Evolutionary conservation across 2,113 vertebrate genomes (phyloP).

Genomic region (Ploceus nigricollis): DNA sequence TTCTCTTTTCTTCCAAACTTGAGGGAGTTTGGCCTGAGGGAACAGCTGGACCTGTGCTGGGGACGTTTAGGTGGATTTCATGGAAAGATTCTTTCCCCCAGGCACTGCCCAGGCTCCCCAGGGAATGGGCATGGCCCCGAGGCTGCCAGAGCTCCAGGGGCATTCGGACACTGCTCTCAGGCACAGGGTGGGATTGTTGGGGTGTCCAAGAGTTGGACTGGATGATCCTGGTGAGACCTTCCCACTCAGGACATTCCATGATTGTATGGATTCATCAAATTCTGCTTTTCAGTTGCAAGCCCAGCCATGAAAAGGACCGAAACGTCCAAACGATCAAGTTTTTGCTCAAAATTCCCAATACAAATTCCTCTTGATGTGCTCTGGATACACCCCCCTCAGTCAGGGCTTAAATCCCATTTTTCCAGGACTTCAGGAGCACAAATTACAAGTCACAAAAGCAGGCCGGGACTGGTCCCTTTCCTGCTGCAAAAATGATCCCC

Average conservation of each 20-base stretch:
- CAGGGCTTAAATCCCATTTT: background rate
- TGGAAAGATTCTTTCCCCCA: background rate
- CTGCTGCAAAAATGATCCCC: background rate
- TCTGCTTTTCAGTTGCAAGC: background rate
- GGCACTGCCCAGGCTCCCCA: background rate
- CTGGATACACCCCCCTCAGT: background rate
- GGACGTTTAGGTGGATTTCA: fast-evolving
- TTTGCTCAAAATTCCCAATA: background rate
- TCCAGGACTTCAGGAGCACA: background rate
- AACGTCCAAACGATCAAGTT: background rate
- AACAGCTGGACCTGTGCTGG: fast-evolving
- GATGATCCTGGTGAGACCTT: background rate
- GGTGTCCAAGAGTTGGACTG: background rate
- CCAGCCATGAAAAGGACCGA: fast-evolving
- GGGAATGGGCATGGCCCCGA: background rate
- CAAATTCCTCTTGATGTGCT: fast-evolving
- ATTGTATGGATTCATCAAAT: background rate
- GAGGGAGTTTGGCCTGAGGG: background rate
- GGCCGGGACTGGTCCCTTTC: background rate
- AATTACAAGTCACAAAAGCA: background rate
- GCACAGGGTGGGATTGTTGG: background rate
- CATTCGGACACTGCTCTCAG: fast-evolving
- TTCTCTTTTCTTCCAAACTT: background rate
- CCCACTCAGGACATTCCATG: background rate
- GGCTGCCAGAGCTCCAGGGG: background rate